These are phyloP conservation scores for Biston stratarius DNA, from an alignment of 2,888 invertebrate genomes.

Conservation along the genomic window DNA sequence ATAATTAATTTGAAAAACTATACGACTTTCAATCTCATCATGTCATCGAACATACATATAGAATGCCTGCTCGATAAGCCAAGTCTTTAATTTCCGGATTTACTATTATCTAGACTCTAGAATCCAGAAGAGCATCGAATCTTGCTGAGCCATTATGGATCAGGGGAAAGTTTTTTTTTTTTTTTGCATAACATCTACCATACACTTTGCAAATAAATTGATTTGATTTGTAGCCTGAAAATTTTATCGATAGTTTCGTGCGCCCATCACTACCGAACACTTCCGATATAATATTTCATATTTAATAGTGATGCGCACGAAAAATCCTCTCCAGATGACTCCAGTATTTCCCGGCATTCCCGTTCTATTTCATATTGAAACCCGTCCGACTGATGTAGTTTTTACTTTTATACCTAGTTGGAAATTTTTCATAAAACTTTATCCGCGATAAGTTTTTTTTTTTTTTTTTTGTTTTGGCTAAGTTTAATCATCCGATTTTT, in stretches of 20 bases:
- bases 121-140: too few relatives aligned
- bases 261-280: constrained; percentile 56
- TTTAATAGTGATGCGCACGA: constrained; percentile 77
- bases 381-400: constrained; percentile 40
- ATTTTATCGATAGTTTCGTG: neutral
- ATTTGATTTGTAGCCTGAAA: neutral
- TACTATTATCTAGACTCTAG: too few relatives aligned
- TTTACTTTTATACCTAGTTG: neutral
- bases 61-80: too few relatives aligned
- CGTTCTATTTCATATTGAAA: constrained; percentile 49
- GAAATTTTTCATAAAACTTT: neutral
- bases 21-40: too few relatives aligned
- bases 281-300: constrained; percentile 79
- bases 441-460: neutral
- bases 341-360: constrained; percentile 54
- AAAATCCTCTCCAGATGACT: constrained; percentile 72
- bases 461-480: neutral
- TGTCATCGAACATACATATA: too few relatives aligned
- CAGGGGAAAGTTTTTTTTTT: too few relatives aligned
- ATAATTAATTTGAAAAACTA: too few relatives aligned
- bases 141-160: too few relatives aligned
- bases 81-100: too few relatives aligned
- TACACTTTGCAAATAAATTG: too few relatives aligned
- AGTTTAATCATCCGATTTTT: neutral
- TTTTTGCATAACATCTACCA: too few relatives aligned